Evolutionary conservation across 2,888 invertebrate genomes (phyloP).

Genomic region (Glaucopsyche alexis): DNA sequence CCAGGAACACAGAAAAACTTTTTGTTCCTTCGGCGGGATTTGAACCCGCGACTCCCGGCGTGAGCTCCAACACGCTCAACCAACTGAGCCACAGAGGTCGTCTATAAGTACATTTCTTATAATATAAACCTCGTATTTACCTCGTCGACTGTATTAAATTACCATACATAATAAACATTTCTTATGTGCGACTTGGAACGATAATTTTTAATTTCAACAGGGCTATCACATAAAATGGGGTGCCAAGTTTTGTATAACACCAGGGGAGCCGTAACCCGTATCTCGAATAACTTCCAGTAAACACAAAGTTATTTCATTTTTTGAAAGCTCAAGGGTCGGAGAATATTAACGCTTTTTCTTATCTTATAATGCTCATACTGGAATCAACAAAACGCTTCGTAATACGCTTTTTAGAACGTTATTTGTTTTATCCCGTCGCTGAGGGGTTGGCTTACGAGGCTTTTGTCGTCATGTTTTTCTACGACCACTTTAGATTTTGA

Average conservation of each 20-base stretch:
- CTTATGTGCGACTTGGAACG: not conserved
- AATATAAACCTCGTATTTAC: not conserved
- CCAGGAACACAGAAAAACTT: no score
- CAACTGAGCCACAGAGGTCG: no score
- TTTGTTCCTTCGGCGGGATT: no score
- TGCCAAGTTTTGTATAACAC: slow-evolving; percentile 16
- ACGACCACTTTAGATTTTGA: not conserved
- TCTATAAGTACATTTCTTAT: no score
- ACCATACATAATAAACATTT: not conserved
- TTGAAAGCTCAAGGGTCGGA: slow-evolving; percentile 21
- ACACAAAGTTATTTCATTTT: slow-evolving; percentile 29
- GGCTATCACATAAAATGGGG: slow-evolving; percentile 27
- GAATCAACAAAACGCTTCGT: slow-evolving; percentile 4
- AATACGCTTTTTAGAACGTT: slow-evolving; percentile 1
- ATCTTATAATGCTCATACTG: slow-evolving; percentile 21
- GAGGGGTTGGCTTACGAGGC: not conserved
- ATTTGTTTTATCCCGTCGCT: slow-evolving; percentile 10
- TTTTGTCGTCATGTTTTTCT: not conserved
- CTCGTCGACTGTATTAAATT: not conserved
- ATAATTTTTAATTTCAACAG: slow-evolving; percentile 28
- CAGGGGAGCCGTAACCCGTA: slow-evolving; percentile 21
- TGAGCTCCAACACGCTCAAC: no score
- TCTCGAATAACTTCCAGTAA: slow-evolving; percentile 26
- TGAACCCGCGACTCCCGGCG: no score
- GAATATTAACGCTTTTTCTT: slow-evolving; percentile 28